Percentiles rank a stretch among this genome's conserved stretches.
These are phyloP conservation scores for Connochaetes taurinus DNA, from an alignment of 2,113 vertebrate species.

Conservation along the genomic window DNA sequence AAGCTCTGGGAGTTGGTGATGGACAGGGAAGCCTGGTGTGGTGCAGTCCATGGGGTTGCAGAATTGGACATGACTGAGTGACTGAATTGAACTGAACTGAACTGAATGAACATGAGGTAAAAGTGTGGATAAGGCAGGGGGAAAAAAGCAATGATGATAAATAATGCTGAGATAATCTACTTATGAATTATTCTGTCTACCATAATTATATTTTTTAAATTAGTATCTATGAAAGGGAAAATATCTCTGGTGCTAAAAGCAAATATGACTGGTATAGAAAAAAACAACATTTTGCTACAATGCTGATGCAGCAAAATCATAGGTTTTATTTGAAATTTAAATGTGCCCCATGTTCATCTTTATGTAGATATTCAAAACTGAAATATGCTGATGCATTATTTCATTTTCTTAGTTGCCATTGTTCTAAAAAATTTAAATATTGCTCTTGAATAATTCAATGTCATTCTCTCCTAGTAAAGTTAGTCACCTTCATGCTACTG, in stretches of 20 bases:
- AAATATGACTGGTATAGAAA: not conserved
- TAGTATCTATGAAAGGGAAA: not conserved
- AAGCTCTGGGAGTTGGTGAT: not conserved
- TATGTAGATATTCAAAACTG: not conserved
- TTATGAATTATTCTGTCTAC: not conserved
- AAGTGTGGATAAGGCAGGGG: not conserved
- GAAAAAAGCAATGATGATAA: not conserved
- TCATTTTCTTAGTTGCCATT: constrained; percentile 30
- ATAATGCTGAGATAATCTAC: not conserved
- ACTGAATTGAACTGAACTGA: not conserved
- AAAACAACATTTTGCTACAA: not conserved
- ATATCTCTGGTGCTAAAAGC: not conserved
- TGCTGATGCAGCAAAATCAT: not conserved
- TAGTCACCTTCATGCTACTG: constrained; percentile 44
- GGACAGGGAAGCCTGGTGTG: not conserved
- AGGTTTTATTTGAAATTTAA: constrained; percentile 49
- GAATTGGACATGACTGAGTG: not conserved
- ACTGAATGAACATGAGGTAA: not conserved
- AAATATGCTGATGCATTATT: constrained; percentile 24
- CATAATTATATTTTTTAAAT: not conserved
- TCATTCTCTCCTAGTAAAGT: constrained; percentile 38
- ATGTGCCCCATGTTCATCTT: not conserved
- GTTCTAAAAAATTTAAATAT: not conserved
- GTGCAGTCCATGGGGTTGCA: not conserved
- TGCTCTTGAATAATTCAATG: constrained; percentile 66